Evolutionary conservation across 1,140 invertebrate species (phyloP).

Genomic region (Drosophila neocordata): DNA sequence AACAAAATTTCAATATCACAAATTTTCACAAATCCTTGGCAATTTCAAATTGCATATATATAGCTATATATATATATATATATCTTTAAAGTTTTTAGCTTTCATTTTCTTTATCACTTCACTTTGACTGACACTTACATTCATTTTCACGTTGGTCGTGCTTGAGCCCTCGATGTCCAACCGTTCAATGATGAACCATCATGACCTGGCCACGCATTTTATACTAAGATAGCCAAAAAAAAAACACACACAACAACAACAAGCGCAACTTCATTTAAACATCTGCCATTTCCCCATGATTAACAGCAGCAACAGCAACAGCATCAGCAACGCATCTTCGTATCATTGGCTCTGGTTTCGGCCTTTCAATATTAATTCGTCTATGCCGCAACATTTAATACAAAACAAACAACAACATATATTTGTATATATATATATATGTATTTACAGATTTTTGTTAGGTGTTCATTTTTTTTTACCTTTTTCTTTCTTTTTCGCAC

Average conservation of each 20-base stretch:
- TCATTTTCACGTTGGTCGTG: constrained; percentile 80
- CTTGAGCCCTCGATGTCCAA: constrained; percentile 79
- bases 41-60: constrained; percentile 1
- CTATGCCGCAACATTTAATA: background rate
- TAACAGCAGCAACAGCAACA: constrained; percentile 48
- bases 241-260: constrained; percentile 19
- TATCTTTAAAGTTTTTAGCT: constrained; percentile 3
- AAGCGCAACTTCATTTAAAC: constrained; percentile 29
- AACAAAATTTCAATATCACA: background rate
- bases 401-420: background rate
- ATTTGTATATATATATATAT: background rate
- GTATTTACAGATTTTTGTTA: background rate
- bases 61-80: background rate
- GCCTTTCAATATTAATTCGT: constrained; percentile 7
- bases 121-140: constrained; percentile 61
- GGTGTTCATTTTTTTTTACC: background rate
- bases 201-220: constrained; percentile 71
- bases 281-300: constrained; percentile 41
- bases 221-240: constrained; percentile 50
- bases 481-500: background rate
- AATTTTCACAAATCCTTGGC: constrained; percentile 20
- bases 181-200: constrained; percentile 73
- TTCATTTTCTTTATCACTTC: constrained; percentile 20
- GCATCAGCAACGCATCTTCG: constrained; percentile 24
- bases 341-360: constrained; percentile 4